Evolutionary conservation across 2,888 invertebrate genomes (phyloP), one percentile per base, ranked within the genome.

Genomic region (Panopea generosa): DNA sequence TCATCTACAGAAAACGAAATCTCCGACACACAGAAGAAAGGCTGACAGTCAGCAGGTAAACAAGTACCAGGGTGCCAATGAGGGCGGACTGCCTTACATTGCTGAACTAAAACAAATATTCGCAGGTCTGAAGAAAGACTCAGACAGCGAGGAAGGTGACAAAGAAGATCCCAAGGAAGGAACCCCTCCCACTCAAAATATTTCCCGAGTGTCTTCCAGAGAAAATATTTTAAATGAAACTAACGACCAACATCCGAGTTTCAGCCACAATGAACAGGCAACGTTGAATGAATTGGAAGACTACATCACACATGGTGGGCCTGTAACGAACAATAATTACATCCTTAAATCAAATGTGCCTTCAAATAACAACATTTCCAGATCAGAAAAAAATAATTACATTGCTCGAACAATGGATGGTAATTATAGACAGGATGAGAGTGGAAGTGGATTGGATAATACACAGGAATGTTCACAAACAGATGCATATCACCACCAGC

Each of bases 251-350:
- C 45, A 20, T 11, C 45, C 55, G 4, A 20, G n/a, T 27, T 47
- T 65, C 18, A 56, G 43, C n/a, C 4, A 43, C 24, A 29, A 27
- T 29, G 65, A 65, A 40, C 53, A 56, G 29, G 43, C 65, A 20
- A 47, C 65, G n/a, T 24, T 65, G 33, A 29, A 55, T 33, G 65
- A 65, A 22, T 33, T 65, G 33, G 65, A 65, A 45, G 26, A 27
- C 22, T 65, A 65, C 29, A 40, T 65, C 20, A 65, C 55, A 16
- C 50, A 55, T 24, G 65, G 55, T 18, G 65, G 65, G 14, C 45
- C 55, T 45, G 45, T 55, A 26, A 43, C 56, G 2, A 26, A 24
- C 11, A 11, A 18, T 9, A 16, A 59, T 20, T 59, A 59, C 40
- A 40, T 26, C n/a, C 9, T 1, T 14, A 38, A 59, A 43, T 59